Evolutionary conservation across 2,113 vertebrate species (phyloP).

Genomic region (Agapornis roseicollis): DNA sequence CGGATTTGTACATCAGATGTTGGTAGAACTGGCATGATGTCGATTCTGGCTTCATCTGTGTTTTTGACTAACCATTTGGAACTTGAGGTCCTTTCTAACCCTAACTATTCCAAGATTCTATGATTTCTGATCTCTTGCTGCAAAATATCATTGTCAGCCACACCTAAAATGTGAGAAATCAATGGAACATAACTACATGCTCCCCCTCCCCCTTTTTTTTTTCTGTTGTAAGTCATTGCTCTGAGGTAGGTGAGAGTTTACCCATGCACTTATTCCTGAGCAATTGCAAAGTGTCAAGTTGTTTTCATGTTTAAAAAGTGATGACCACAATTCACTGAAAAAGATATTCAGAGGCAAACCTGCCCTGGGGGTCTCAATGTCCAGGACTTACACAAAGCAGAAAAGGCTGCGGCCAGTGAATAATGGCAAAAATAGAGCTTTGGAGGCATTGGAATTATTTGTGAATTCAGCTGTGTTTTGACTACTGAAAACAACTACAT

Average conservation of each 20-base stretch:
- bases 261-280: neutral
- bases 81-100: neutral
- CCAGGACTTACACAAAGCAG: neutral
- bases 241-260: neutral
- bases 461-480: neutral
- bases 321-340: neutral
- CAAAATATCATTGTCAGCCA: neutral
- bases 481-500: neutral
- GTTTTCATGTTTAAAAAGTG: neutral
- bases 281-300: neutral
- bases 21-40: neutral
- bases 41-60: neutral
- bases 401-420: neutral
- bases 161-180: neutral
- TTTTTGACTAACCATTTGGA: neutral
- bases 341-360: neutral
- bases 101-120: neutral
- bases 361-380: neutral
- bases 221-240: neutral
- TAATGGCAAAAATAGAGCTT: neutral
- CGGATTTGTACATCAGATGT: neutral
- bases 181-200: neutral
- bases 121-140: neutral
- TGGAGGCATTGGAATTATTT: neutral
- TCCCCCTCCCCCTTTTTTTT: neutral